These are phyloP conservation scores for Minunthozetes semirufus DNA, from an alignment of 2,888 invertebrate genomes.

Conservation along the genomic window DNA sequence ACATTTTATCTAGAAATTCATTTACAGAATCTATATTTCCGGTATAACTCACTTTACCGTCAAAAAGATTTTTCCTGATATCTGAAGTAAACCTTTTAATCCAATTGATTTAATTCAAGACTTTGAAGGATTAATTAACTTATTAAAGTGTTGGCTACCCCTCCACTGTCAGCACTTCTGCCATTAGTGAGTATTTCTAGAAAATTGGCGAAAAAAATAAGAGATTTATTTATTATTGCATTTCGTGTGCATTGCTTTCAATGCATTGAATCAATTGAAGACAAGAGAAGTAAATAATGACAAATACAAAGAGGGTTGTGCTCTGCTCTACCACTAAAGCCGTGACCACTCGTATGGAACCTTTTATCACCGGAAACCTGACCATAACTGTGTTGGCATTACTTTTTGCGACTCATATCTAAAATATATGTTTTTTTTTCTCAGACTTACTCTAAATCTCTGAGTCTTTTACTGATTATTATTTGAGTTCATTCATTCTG, in stretches of 20 bases:
- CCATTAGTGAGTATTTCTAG: background rate
- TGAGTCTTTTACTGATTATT: too few relatives aligned
- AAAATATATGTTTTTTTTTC: background rate
- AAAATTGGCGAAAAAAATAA: background rate
- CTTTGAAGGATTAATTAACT: background rate
- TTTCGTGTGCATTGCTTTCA: background rate
- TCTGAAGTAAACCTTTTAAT: too few relatives aligned
- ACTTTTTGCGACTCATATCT: background rate
- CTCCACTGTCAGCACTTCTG: background rate
- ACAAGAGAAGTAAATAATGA: slow-evolving; percentile 7
- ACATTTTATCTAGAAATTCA: too few relatives aligned
- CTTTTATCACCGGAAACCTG: slow-evolving; percentile 19
- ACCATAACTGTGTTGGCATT: background rate
- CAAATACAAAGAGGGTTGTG: background rate
- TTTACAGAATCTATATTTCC: too few relatives aligned
- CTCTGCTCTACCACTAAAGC: background rate
- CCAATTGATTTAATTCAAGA: background rate
- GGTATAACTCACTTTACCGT: too few relatives aligned
- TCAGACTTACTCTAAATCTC: too few relatives aligned
- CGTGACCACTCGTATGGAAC: background rate
- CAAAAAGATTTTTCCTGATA: too few relatives aligned
- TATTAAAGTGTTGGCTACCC: background rate
- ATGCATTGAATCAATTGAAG: background rate
- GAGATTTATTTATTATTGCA: background rate
- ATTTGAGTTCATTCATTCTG: too few relatives aligned